Evolutionary conservation across 2,797 vertebrate genomes (phyloP).

Genomic region (Peromyscus nudipes): DNA sequence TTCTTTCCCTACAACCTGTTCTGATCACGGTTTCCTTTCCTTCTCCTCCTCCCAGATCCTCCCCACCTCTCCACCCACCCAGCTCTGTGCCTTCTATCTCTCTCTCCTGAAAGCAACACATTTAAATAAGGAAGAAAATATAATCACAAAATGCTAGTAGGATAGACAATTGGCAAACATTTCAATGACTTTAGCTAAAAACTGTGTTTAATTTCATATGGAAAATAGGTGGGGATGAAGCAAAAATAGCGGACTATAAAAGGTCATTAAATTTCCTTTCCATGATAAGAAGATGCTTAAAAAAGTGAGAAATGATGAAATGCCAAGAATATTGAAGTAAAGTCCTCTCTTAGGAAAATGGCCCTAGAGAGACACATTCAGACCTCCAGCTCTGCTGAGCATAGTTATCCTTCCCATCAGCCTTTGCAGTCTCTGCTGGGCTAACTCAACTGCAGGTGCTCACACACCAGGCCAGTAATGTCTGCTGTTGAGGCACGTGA

Average conservation of each 20-base stretch:
- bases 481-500: not conserved
- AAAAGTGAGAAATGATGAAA: constrained; percentile 23
- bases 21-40: not conserved
- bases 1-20: not conserved
- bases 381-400: not conserved
- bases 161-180: constrained; percentile 7
- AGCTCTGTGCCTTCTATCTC: not conserved
- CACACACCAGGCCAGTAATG: not conserved
- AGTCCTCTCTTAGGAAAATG: not conserved
- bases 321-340: not conserved
- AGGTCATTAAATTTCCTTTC: not conserved
- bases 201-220: not conserved
- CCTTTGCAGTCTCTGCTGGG: not conserved
- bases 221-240: not conserved
- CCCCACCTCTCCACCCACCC: not conserved
- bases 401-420: not conserved
- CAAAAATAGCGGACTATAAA: not conserved
- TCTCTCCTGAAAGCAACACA: constrained; percentile 8
- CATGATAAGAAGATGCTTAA: constrained; percentile 2
- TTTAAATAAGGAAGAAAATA: constrained; percentile 21
- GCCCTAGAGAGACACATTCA: not conserved
- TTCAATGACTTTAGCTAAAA: constrained; percentile 23
- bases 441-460: constrained; percentile 6
- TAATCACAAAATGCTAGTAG: constrained; percentile 20
- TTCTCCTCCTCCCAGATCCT: not conserved